Evolutionary conservation across 30 jellyfish, hydroid and myxozoan genomes (phyloP).

Genomic region (Nemopilema nomurai): DNA sequence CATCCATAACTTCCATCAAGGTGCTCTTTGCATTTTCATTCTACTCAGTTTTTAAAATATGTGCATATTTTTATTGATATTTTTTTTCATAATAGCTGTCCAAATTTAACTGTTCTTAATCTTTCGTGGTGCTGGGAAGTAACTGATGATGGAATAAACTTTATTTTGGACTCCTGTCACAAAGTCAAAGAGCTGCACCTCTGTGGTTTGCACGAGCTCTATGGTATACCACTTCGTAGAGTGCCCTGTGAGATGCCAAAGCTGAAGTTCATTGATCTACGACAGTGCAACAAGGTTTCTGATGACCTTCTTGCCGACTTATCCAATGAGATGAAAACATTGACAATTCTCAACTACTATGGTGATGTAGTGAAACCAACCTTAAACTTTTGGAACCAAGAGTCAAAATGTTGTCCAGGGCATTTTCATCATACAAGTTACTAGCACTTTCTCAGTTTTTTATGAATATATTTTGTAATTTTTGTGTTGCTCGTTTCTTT

Average conservation of each 20-base stretch:
- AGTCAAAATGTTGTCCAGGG: slow-evolving; percentile 61
- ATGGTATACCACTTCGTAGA: slow-evolving; percentile 71
- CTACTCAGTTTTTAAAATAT: too few species aligned
- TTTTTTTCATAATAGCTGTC: slow-evolving; percentile 58
- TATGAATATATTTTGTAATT: too few species aligned
- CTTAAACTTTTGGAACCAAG: slow-evolving; percentile 52
- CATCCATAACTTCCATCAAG: too few species aligned
- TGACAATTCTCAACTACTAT: slow-evolving; percentile 64
- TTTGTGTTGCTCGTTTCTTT: too few species aligned
- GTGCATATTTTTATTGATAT: background rate
- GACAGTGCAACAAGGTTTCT: slow-evolving; percentile 85
- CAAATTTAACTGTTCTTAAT: slow-evolving; percentile 57
- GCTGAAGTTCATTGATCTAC: slow-evolving; percentile 66
- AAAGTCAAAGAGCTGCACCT: slow-evolving; percentile 53
- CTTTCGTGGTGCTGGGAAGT: slow-evolving; percentile 98
- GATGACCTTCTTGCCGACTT: slow-evolving; percentile 77
- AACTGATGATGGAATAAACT: slow-evolving; percentile 83
- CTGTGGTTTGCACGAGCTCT: slow-evolving; percentile 83
- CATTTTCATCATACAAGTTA: slow-evolving; percentile 49
- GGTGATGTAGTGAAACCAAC: slow-evolving; percentile 80
- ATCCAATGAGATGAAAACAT: slow-evolving; percentile 48
- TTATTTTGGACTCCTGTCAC: slow-evolving; percentile 76
- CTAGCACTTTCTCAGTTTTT: background rate
- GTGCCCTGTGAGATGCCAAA: slow-evolving; percentile 51
- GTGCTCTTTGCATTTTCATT: too few species aligned